Conservation (phyloP, 2,888 invertebrate genomes). For the Trichogramma evanescens region DNA sequence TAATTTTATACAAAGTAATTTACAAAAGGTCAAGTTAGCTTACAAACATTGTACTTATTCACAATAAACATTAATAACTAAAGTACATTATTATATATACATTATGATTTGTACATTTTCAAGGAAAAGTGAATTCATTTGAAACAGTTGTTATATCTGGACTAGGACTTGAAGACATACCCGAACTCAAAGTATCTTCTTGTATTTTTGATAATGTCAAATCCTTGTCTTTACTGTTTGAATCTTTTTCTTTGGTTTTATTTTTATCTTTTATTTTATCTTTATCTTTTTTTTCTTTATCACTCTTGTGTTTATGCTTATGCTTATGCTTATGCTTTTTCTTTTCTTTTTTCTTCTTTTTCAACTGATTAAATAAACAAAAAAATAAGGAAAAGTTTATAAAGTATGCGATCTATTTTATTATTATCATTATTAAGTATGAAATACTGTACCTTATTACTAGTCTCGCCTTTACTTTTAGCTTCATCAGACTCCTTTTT, state of each 20-base stretch:
- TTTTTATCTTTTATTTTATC: conserved; percentile 59
- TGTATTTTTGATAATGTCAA: conserved; percentile 57
- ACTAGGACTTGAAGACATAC: conserved; percentile 65
- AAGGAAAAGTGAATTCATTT: conserved; percentile 39
- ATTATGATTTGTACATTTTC: conserved; percentile 7
- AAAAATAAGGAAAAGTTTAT: background rate
- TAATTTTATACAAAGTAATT: conserved; percentile 15
- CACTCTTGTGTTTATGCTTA: conserved; percentile 52
- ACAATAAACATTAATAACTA: conserved; percentile 8
- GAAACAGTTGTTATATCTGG: conserved; percentile 51
- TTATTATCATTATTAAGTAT: background rate
- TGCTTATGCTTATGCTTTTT: conserved; percentile 79
- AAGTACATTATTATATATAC: conserved; percentile 3
- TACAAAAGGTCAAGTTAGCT: conserved; percentile 11
- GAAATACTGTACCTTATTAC: conserved; percentile 47
- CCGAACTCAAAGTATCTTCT: conserved; percentile 70
- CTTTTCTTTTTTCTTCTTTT: conserved; percentile 82
- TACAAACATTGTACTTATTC: conserved; percentile 7
- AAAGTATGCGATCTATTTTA: background rate
- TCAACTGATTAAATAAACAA: conserved; percentile 29
- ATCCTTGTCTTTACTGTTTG: conserved; percentile 50
- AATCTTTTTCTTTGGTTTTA: conserved; percentile 53
- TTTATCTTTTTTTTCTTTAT: conserved; percentile 49
- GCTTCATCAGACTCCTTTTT: conserved; percentile 51
- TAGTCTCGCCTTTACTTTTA: conserved; percentile 53